These are phyloP conservation scores for Yponomeuta plumbellus DNA, from an alignment of 2,888 invertebrate species.

Conservation along the genomic window DNA sequence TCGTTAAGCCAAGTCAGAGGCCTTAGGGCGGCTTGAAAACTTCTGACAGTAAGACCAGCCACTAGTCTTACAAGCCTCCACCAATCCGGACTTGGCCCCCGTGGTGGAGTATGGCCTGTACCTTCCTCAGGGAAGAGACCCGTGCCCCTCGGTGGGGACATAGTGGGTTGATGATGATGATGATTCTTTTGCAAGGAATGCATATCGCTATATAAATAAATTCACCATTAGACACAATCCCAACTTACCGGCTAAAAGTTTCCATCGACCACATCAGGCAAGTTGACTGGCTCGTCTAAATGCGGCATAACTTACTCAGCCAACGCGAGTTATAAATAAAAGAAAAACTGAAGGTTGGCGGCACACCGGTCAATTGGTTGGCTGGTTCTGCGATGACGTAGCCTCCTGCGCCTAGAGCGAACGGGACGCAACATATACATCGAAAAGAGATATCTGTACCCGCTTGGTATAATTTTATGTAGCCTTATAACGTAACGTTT, in stretches of 20 bases:
- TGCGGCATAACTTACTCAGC: constrained; percentile 65
- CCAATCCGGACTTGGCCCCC: no score
- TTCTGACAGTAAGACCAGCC: no score
- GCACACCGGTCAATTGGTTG: constrained; percentile 76
- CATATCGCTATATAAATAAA: not conserved
- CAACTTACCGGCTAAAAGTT: not conserved
- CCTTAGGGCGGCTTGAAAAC: no score
- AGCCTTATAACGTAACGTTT: constrained; percentile 60
- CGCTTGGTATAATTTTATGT: constrained; percentile 63
- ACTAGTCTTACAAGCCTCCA: no score
- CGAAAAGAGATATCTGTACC: constrained; percentile 39
- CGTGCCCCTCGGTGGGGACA: no score
- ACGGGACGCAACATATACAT: constrained; percentile 36
- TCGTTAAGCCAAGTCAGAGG: no score
- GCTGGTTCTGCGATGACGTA: constrained; percentile 74
- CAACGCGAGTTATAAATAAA: constrained; percentile 74
- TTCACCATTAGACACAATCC: not conserved
- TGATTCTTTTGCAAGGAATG: no score
- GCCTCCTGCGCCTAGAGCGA: constrained; percentile 37
- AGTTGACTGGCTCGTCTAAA: constrained; percentile 30
- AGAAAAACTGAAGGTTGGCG: constrained; percentile 75
- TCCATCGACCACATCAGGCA: constrained; percentile 2
- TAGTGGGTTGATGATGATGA: no score
- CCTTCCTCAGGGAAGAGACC: no score
- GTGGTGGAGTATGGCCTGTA: no score